Evolutionary conservation across 2,113 vertebrate genomes (phyloP), one percentile per base, ranked within the genome.

Genomic region (Coregonus clupeaformis): DNA sequence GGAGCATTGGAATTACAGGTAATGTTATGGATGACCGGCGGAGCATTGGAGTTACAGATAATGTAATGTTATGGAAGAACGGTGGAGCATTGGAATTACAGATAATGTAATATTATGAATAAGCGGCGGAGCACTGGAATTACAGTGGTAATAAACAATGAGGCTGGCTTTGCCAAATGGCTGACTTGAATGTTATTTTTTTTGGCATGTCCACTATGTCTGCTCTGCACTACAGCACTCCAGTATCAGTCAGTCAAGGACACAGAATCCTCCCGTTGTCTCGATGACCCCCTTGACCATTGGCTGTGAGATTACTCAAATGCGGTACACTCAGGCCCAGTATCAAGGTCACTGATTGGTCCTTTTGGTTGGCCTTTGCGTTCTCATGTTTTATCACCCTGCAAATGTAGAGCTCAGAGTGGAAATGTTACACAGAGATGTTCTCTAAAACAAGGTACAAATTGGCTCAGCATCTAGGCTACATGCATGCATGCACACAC

Each of bases 221-320:
- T 62, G 14, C 14, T 14, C 3, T 68, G 72, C 72, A 63, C 32
- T 55, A 9, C 69, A 69, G 52, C 42, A 66, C 18, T 75, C 27
- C 72, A 4, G 59, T 75, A 32, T 85, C 74, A 71, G 76, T 80
- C 80, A 63, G 77, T 22, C 66, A 13, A 74, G 59, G 64, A 59
- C 6, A 0, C 63, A 42, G 5, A 75, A 77, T 82, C 75, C 57
- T 72, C 76, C 64, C 36, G 59, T n/a, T 59, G 11, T 63, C 57
- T 73, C 27, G 16, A 55, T 77, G 71, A 64, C 77, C 75, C 78
- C 57, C 25, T 49, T 78, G 80, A 88, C 83, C 81, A 79, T 25
- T 47, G 60, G 68, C 67, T 85, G 9, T 42, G 36, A 42, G 9
- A 42, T 42, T 42, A 27, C 68, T 82, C 71, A 69, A 66, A 83